These are phyloP conservation scores for Heliornis fulica DNA, from an alignment of 2,113 vertebrate species.

Conservation along the genomic window DNA sequence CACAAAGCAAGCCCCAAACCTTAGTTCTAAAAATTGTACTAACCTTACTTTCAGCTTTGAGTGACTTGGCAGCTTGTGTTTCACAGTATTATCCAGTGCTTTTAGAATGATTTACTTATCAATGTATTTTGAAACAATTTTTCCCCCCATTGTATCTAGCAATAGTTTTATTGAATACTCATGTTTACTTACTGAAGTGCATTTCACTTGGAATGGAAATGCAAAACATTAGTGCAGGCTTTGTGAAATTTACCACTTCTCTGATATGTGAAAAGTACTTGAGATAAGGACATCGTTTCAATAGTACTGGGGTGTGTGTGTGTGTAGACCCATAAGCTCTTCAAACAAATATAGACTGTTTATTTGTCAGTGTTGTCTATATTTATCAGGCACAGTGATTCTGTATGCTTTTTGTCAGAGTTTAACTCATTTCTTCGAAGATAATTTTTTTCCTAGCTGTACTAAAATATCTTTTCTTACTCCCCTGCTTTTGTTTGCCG, in stretches of 20 bases:
- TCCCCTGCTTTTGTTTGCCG: not conserved
- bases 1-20: not conserved
- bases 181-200: constrained; percentile 77
- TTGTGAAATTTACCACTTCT: constrained; percentile 81
- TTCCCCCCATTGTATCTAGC: constrained; percentile 39
- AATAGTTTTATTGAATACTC: constrained; percentile 63
- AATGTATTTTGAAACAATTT: constrained; percentile 55
- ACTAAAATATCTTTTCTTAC: not conserved
- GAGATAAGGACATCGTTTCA: constrained; percentile 83
- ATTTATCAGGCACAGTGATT: constrained; percentile 69
- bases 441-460: not conserved
- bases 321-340: constrained; percentile 62
- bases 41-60: not conserved
- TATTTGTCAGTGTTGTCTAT: constrained; percentile 70
- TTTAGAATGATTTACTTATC: constrained; percentile 63
- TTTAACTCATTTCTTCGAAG: constrained; percentile 51
- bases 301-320: constrained; percentile 35
- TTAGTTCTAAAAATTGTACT: not conserved
- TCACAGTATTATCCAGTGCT: constrained; percentile 13
- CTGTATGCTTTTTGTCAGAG: constrained; percentile 38
- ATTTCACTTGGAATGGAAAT: constrained; percentile 79
- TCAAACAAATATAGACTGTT: constrained; percentile 74
- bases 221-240: constrained; percentile 77
- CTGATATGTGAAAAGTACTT: constrained; percentile 79
- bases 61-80: constrained; percentile 17